These are phyloP conservation scores for Malurus leucopterus DNA, from an alignment of 2,797 vertebrate genomes.

Conservation along the genomic window DNA sequence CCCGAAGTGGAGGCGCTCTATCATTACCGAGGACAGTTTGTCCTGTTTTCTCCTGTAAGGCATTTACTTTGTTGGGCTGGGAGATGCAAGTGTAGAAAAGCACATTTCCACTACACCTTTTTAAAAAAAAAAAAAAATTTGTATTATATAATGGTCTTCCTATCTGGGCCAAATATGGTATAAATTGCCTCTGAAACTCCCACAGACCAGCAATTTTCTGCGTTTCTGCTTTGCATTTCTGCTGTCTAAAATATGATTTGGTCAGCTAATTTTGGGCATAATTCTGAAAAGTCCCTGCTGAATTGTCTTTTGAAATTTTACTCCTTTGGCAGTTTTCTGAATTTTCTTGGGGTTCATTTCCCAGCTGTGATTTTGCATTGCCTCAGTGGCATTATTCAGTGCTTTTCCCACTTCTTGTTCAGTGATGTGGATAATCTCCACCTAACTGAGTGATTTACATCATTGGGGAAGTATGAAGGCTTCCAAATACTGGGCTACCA, in stretches of 20 bases:
- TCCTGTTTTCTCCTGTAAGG: background rate
- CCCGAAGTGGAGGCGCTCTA: background rate
- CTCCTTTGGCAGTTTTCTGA: background rate
- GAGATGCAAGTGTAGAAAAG: background rate
- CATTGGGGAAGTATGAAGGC: rapidly evolving
- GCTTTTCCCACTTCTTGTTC: background rate
- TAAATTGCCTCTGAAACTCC: background rate
- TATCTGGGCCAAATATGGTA: background rate
- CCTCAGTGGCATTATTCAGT: background rate
- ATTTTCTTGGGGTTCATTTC: background rate
- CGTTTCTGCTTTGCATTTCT: background rate
- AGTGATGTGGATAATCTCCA: background rate
- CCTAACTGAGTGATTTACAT: background rate
- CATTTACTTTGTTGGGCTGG: background rate
- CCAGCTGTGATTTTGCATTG: background rate
- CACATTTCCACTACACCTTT: background rate
- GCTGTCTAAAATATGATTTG: background rate
- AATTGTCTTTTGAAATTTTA: background rate
- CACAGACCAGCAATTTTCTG: background rate
- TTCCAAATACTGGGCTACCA: background rate
- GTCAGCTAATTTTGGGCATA: background rate
- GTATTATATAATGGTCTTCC: background rate
- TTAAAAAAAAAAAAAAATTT: background rate
- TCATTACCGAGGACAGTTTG: background rate
- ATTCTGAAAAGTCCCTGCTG: background rate